These are phyloP conservation scores for Phycodurus eques DNA, from an alignment of 2,113 vertebrate genomes.

Conservation along the genomic window DNA sequence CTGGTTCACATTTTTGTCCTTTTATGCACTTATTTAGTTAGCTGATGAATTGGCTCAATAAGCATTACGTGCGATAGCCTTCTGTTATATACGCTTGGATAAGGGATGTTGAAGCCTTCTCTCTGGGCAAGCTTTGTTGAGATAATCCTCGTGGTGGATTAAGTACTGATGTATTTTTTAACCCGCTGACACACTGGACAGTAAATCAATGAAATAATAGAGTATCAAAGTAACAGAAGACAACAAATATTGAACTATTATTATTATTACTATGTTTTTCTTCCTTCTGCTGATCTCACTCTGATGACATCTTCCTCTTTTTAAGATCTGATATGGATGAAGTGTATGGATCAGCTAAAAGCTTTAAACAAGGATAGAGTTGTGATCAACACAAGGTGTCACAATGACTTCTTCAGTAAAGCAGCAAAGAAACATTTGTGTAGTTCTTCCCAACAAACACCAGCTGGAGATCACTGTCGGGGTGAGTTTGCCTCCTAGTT, in stretches of 20 bases:
- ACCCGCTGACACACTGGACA: slow-evolving; percentile 3
- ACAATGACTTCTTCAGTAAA: slow-evolving; percentile 68
- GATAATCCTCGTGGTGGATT: slow-evolving; percentile 17
- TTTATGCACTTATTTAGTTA: background rate
- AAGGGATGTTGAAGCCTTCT: background rate
- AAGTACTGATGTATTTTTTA: slow-evolving; percentile 20
- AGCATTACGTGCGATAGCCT: background rate
- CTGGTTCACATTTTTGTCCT: background rate
- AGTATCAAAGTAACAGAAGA: background rate
- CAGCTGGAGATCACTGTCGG: slow-evolving; percentile 78
- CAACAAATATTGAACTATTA: background rate
- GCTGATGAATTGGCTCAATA: background rate
- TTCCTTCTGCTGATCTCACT: slow-evolving; percentile 8
- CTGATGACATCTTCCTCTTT: slow-evolving; percentile 9
- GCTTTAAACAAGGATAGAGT: slow-evolving; percentile 6
- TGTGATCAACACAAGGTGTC: slow-evolving; percentile 25
- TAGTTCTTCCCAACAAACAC: slow-evolving; percentile 82
- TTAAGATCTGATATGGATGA: slow-evolving; percentile 49
- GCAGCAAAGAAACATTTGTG: slow-evolving; percentile 76
- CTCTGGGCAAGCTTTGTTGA: background rate
- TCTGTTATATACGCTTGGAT: background rate
- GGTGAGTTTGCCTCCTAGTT: slow-evolving; percentile 64
- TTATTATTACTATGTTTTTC: background rate
- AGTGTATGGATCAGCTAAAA: background rate
- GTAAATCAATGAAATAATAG: background rate